These are phyloP conservation scores for Masnerella sp. DNA, from an alignment of 2,888 invertebrate genomes.

Conservation along the genomic window DNA sequence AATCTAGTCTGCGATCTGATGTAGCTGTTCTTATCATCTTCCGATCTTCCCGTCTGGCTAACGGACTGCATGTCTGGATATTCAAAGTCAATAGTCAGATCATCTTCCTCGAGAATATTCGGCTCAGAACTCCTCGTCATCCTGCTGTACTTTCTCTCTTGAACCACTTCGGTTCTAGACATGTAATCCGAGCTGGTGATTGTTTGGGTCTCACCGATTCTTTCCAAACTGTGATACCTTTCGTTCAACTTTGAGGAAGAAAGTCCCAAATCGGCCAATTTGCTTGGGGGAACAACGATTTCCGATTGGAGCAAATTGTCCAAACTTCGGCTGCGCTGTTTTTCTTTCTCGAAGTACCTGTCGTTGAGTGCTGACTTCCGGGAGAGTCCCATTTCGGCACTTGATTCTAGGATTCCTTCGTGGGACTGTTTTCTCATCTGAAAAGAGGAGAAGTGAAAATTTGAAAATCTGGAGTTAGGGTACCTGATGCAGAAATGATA, in stretches of 20 bases:
- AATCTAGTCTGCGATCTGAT: conserved; percentile 82
- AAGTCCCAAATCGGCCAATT: conserved; percentile 85
- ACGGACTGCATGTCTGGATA: conserved; percentile 81
- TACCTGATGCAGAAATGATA: too few relatives aligned
- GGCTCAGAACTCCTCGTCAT: conserved; percentile 76
- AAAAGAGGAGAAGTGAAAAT: neutral
- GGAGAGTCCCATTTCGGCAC: conserved; percentile 80
- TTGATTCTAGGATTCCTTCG: conserved; percentile 80
- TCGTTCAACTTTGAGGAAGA: conserved; percentile 93
- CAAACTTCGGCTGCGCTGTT: conserved; percentile 88
- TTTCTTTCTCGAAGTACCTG: conserved; percentile 90
- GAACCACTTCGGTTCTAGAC: conserved; percentile 74
- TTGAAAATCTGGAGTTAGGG: neutral
- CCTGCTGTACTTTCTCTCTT: conserved; percentile 78
- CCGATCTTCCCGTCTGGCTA: conserved; percentile 77
- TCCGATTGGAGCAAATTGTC: conserved; percentile 86
- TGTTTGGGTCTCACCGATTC: conserved; percentile 71
- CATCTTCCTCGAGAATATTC: conserved; percentile 75
- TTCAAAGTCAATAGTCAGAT: conserved; percentile 81
- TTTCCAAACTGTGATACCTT: conserved; percentile 91
- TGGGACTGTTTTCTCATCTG: conserved; percentile 85
- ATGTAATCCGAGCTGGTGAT: conserved; percentile 76
- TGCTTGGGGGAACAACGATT: conserved; percentile 79
- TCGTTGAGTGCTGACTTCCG: conserved; percentile 92
- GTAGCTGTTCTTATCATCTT: conserved; percentile 79